Evolutionary conservation across 2,113 vertebrate genomes (phyloP), one percentile per base, ranked within the genome.

Genomic region (Monopterus albus): DNA sequence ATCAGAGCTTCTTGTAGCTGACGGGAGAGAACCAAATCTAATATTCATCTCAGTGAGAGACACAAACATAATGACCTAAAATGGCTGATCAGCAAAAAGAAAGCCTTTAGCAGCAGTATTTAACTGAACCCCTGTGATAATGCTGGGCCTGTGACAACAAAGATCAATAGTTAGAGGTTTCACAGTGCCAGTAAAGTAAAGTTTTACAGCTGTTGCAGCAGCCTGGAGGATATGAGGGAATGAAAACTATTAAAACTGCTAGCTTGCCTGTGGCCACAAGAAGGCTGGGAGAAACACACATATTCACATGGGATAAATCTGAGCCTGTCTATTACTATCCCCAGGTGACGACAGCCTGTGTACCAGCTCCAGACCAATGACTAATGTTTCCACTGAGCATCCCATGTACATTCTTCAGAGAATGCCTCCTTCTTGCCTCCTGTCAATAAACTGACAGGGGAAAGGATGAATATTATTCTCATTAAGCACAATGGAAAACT

Each of bases 131-230:
- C n/a, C 81, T 47, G 71, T 76, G 55, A 82, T 81, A 83, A 85
- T 74, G 74, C 66, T 61, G 68, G 74, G 68, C 65, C 60, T 74
- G 76, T 81, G 90, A 85, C 83, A 87, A 88, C 78, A 75, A 65
- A 82, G 82, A 89, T 89, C 87, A 82, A 89, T 89, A 88, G 74
- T 49, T 51, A 64, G 74, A 72, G 79, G 65, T 79, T 88, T 88
- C 81, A 74, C 80, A 81, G 84, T 28, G 40, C 79, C 82, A 83
- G 75, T 85, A 87, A 88, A 87, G 75, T 76, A 72, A 89, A 84
- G 77, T 91, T 91, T 91, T 87, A 91, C 81, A 90, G 82, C 79
- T 90, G 85, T 87, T 90, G 84, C 89, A 63, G 83, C 46, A 80
- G 88, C 86, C 84, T 76, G 18, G 77, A 75, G 82, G 79, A 81